Percentiles rank a stretch among this genome's conserved stretches.
These are phyloP conservation scores for Trachymyrmex septentrionalis DNA, from an alignment of 1,140 invertebrate genomes.

Conservation along the genomic window DNA sequence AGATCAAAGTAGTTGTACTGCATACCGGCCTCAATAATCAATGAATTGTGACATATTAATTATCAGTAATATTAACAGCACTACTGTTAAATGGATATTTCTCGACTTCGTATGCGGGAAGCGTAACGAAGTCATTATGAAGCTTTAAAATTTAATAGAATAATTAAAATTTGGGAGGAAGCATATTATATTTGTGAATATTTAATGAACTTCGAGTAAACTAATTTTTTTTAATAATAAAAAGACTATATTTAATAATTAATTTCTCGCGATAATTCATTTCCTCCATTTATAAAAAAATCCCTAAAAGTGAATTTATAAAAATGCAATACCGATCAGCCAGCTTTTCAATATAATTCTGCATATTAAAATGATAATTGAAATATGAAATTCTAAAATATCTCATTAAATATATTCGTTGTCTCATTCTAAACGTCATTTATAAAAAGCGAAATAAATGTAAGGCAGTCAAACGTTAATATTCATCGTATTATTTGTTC, in stretches of 20 bases:
- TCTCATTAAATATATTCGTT: background rate
- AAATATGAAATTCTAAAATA: background rate
- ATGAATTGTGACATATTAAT: constrained; percentile 59
- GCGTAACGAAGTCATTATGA: constrained; percentile 15
- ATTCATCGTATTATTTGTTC: background rate
- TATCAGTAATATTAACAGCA: constrained; percentile 48
- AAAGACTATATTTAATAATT: background rate
- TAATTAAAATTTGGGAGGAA: constrained; percentile 25
- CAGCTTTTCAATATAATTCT: background rate
- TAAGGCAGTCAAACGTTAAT: background rate
- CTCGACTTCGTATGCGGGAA: background rate
- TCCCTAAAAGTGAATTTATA: background rate
- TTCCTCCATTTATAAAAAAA: background rate
- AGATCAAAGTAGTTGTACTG: constrained; percentile 51
- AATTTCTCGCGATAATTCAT: background rate
- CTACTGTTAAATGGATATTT: constrained; percentile 28
- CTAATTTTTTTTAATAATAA: background rate
- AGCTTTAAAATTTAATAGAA: constrained; percentile 47
- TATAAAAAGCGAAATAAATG: background rate
- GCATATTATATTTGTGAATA: background rate
- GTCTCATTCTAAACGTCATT: background rate
- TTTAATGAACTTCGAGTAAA: constrained; percentile 19
- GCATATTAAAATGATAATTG: background rate
- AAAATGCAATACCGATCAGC: background rate
- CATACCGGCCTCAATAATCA: background rate